Evolutionary conservation across 2,113 vertebrate genomes (phyloP).

Genomic region (Sander lucioperca): DNA sequence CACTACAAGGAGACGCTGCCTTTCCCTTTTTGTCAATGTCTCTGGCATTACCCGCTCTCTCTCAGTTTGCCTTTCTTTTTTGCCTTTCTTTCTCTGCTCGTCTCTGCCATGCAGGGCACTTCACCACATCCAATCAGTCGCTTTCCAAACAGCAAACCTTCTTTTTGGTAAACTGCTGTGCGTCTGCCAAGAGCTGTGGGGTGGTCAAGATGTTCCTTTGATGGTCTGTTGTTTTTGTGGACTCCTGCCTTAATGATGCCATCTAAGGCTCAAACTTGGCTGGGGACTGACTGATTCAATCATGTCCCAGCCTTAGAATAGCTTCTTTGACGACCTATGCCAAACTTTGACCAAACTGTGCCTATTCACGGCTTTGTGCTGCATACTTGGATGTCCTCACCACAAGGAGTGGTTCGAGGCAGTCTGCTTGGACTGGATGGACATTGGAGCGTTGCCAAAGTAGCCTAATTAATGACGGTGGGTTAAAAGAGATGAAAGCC

Average conservation of each 20-base stretch:
- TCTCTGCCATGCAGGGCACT: conserved; percentile 36
- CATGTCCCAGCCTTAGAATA: conserved; percentile 66
- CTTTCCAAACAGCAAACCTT: conserved; percentile 62
- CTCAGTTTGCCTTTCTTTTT: conserved; percentile 23
- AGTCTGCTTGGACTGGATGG: conserved; percentile 36
- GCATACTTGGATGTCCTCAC: conserved; percentile 64
- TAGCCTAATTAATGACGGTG: conserved; percentile 79
- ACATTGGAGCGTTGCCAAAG: conserved; percentile 61
- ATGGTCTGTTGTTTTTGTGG: conserved; percentile 63
- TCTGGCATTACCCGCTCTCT: conserved; percentile 1
- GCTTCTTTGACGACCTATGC: conserved; percentile 61
- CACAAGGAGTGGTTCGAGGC: conserved; percentile 64
- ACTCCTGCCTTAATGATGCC: conserved; percentile 62
- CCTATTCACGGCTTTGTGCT: conserved; percentile 61
- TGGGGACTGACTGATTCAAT: conserved; percentile 47
- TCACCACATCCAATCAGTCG: conserved; percentile 56
- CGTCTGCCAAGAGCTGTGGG: conserved; percentile 61
- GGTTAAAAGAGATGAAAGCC: conserved; percentile 72
- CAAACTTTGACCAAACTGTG: conserved; percentile 77
- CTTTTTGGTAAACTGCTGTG: conserved; percentile 65
- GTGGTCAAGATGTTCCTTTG: conserved; percentile 77
- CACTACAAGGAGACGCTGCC: conserved; percentile 23
- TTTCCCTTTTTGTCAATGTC: conserved; percentile 15
- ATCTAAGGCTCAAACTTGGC: conserved; percentile 61
- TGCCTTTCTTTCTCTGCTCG: conserved; percentile 9